These are phyloP conservation scores for Muscicapa striata DNA, from an alignment of 2,797 vertebrate genomes.

Conservation along the genomic window DNA sequence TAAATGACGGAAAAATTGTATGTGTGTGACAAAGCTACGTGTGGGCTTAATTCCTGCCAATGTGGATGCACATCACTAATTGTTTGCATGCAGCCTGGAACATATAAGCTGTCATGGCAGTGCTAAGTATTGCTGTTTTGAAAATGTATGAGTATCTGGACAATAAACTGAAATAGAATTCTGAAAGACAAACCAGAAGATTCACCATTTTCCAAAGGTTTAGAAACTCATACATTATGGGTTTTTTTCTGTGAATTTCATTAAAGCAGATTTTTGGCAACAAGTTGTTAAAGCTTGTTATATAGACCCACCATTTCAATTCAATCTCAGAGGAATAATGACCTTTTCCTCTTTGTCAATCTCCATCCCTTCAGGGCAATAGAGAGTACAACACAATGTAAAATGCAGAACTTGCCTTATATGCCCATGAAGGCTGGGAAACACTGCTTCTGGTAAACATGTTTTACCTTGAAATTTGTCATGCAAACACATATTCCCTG, in stretches of 20 bases:
- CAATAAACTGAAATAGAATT: neutral
- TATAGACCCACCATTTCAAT: neutral
- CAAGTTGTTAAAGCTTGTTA: neutral
- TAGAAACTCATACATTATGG: neutral
- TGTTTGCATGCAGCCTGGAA: neutral
- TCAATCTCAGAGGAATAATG: neutral
- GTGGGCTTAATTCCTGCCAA: conserved; percentile 52
- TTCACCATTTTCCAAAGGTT: neutral
- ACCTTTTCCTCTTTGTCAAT: neutral
- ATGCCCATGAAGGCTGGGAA: neutral
- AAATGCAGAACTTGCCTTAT: neutral
- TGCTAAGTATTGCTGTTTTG: neutral
- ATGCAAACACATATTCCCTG: neutral
- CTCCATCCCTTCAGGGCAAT: neutral
- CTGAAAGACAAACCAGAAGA: neutral
- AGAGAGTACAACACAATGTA: neutral
- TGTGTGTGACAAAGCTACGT: conserved; percentile 22
- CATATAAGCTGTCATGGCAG: neutral
- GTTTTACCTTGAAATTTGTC: neutral
- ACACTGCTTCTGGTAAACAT: neutral
- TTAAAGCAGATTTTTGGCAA: neutral
- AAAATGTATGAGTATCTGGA: conserved; percentile 33
- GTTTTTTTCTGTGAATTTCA: neutral
- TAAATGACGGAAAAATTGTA: conserved; percentile 49
- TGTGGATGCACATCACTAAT: neutral